Base-by-base conservation (phyloP, 2,888 invertebrate genomes). In the Macrosoma leucophasiata region DNA sequence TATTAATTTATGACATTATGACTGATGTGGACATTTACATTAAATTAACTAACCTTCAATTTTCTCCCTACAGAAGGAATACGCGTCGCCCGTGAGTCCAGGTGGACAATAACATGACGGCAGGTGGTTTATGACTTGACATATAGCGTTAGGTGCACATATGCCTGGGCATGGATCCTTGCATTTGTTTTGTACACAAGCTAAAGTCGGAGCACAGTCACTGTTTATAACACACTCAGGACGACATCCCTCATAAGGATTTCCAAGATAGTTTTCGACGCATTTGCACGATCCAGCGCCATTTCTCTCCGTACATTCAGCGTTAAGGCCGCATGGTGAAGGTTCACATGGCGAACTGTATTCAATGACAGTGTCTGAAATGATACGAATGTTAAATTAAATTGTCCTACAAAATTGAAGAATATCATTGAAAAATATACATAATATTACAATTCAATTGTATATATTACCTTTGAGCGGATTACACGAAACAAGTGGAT, bases 161-260 rank as follows among this genome's bases (percentile, higher is more conserved):
- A 88, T 85, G 27, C 91, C 91, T 0, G 90, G 90, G 50, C 95
- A 95, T 8, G 95, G 94, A 67, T 94, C 90, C 59, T 86, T 87
- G 65, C 93, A 92, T 74, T 90, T 91, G 54, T 89, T 88, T 66
- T 91, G 89, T 14, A 91, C 85, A 56, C 93, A 94, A 18, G 93
- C 91, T 54, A 87, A 78, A 61, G 89, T 87, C 23, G 89, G 89
- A 5, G 89, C 75, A 58, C 95, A 95, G 61, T 95, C 94, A 8
- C 90, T 88, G 60, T 93, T 93, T 30, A 92, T 87, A 3, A 91
- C 86, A 66, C 95, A 95, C 72, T 94, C 94, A 1, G 93, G 93
- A 36, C 91, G 86, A 62, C 95, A 94, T 11, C 92, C 93, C 44
- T 84, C 74, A 45, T 77, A 74, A 36, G 79, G 81, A 46, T 81